Evolutionary conservation across 2,797 vertebrate species (phyloP).

Genomic region (Crocidura indochinensis): DNA sequence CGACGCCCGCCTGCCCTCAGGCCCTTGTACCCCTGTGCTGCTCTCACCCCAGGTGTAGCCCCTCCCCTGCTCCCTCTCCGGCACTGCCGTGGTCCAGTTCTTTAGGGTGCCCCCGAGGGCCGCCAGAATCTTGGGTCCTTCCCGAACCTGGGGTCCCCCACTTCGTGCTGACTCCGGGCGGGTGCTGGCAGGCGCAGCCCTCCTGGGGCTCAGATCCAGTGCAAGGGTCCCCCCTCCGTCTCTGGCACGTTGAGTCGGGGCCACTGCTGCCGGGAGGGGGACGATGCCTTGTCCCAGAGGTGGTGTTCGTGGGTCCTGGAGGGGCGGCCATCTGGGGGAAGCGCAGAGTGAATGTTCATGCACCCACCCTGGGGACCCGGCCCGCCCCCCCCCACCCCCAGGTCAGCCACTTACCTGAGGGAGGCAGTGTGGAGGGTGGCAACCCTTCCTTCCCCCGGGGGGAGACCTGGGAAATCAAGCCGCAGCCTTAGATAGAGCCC

Average conservation of each 20-base stretch:
- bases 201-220: slow-evolving; percentile 82
- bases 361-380: too few species aligned
- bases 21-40: neutral
- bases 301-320: slow-evolving; percentile 87
- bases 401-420: slow-evolving; percentile 86
- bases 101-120: neutral
- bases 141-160: neutral
- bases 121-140: slow-evolving; percentile 62
- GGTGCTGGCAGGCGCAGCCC: too few species aligned
- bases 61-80: neutral
- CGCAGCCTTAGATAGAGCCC: slow-evolving; percentile 26
- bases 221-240: slow-evolving; percentile 59
- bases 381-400: neutral
- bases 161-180: neutral
- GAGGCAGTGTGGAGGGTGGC: slow-evolving; percentile 7
- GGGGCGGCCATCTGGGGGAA: slow-evolving; percentile 77
- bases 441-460: slow-evolving; percentile 54
- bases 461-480: slow-evolving; percentile 79
- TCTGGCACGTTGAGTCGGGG: neutral
- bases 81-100: fast-evolving
- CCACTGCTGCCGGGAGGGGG: slow-evolving; percentile 52
- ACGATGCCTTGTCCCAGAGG: slow-evolving; percentile 82
- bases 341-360: too few species aligned
- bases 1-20: neutral
- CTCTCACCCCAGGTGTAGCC: neutral